Evolutionary conservation across 2,888 invertebrate genomes (phyloP).

Genomic region (Cataglyphis altisquamis): DNA sequence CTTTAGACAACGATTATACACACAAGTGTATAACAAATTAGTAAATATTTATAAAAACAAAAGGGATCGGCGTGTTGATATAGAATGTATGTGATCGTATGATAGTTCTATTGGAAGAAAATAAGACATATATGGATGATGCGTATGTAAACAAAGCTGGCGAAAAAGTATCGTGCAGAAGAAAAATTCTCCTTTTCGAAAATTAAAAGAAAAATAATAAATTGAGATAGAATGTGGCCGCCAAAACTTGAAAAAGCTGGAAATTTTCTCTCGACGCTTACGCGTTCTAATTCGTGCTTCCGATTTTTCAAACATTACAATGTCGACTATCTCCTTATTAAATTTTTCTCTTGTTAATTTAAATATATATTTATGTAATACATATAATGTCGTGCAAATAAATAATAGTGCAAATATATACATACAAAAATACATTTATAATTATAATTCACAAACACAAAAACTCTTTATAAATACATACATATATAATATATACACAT

Average conservation of each 20-base stretch:
- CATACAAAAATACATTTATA: background rate
- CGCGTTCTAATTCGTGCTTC: conserved; percentile 73
- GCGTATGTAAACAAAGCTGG: conserved; percentile 20
- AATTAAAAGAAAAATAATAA: conserved; percentile 47
- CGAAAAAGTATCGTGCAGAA: conserved; percentile 51
- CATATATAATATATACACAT: background rate
- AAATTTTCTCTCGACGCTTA: conserved; percentile 80
- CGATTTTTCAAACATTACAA: conserved; percentile 72
- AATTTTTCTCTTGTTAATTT: background rate
- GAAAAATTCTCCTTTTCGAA: conserved; percentile 58
- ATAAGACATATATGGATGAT: conserved; percentile 6
- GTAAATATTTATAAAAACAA: conserved; percentile 32
- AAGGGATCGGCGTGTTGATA: background rate
- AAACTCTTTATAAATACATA: background rate
- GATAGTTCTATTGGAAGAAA: background rate
- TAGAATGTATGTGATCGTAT: conserved; percentile 23
- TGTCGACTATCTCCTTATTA: conserved; percentile 35
- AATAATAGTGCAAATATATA: background rate
- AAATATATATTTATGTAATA: background rate
- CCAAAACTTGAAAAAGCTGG: conserved; percentile 85
- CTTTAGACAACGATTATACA: conserved; percentile 22
- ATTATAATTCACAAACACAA: background rate
- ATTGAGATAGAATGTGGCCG: conserved; percentile 74
- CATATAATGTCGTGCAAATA: background rate
- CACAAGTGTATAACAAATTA: conserved; percentile 15